phyloP scores from a whole-genome alignment of 2,113 vertebrate species.

The Candoia aspera region DNA sequence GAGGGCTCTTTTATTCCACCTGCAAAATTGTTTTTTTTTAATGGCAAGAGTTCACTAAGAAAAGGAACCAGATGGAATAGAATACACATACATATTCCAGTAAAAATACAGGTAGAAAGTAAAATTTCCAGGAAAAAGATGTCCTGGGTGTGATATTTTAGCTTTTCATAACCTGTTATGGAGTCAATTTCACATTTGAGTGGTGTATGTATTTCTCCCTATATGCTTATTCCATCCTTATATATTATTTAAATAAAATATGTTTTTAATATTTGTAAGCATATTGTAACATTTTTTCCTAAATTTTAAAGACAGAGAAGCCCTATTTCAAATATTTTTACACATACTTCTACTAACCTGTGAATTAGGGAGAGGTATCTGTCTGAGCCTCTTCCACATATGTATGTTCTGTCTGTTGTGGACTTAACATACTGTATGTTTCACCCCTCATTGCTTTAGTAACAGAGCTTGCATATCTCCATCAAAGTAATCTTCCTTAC shows the following conservation, averaged over 20 bases:
- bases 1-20: constrained; percentile 34
- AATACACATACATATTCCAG: constrained; percentile 44
- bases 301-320: constrained; percentile 9
- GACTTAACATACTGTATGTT: no score
- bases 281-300: not conserved
- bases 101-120: constrained; percentile 8
- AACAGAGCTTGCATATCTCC: no score
- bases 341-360: no score
- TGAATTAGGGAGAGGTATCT: no score
- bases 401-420: no score
- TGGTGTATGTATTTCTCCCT: constrained; percentile 5
- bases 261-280: not conserved
- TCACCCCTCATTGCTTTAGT: no score
- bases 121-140: constrained; percentile 11
- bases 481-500: no score
- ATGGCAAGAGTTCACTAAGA: constrained; percentile 35
- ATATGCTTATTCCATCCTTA: constrained; percentile 4
- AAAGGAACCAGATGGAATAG: constrained; percentile 46
- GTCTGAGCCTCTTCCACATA: no score
- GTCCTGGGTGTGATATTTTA: constrained; percentile 37
- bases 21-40: constrained; percentile 40
- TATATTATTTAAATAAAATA: not conserved
- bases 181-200: not conserved
- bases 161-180: constrained; percentile 9
- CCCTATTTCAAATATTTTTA: no score